Evolutionary conservation across 2,113 vertebrate species (phyloP).

Genomic region (Larimichthys polyactis): DNA sequence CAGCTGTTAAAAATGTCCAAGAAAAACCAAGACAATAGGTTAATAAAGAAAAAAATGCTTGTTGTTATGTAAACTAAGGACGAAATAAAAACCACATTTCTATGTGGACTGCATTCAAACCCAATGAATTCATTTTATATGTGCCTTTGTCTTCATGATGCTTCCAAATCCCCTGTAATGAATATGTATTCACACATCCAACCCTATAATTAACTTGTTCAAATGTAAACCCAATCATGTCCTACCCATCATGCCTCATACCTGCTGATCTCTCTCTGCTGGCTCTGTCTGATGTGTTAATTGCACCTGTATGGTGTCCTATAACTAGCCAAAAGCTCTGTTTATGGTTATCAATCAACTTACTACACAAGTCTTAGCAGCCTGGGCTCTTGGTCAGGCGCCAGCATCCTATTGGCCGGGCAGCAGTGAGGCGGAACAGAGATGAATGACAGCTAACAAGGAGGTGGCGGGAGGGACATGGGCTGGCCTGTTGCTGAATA

Average conservation of each 20-base stretch:
- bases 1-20: slow-evolving; percentile 23
- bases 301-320: slow-evolving; percentile 84
- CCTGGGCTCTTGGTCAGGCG: slow-evolving; percentile 80
- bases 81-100: background rate
- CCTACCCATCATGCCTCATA: slow-evolving; percentile 21
- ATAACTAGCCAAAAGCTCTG: slow-evolving; percentile 77
- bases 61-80: background rate
- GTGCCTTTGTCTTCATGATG: slow-evolving; percentile 3
- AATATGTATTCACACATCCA: slow-evolving; percentile 43
- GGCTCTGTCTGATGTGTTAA: slow-evolving; percentile 67
- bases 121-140: background rate
- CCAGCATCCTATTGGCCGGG: slow-evolving; percentile 82
- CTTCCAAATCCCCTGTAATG: slow-evolving; percentile 29
- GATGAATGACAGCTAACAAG: slow-evolving; percentile 84
- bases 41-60: no score
- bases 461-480: slow-evolving; percentile 2
- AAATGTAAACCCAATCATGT: slow-evolving; percentile 26
- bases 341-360: slow-evolving; percentile 84
- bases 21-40: background rate
- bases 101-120: background rate
- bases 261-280: slow-evolving; percentile 27
- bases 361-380: slow-evolving; percentile 75
- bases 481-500: slow-evolving; percentile 55
- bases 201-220: slow-evolving; percentile 32
- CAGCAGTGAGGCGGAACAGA: slow-evolving; percentile 83